phyloP scores from a whole-genome alignment of 2,797 vertebrate genomes.

The Sebastes ruberrimus region DNA sequence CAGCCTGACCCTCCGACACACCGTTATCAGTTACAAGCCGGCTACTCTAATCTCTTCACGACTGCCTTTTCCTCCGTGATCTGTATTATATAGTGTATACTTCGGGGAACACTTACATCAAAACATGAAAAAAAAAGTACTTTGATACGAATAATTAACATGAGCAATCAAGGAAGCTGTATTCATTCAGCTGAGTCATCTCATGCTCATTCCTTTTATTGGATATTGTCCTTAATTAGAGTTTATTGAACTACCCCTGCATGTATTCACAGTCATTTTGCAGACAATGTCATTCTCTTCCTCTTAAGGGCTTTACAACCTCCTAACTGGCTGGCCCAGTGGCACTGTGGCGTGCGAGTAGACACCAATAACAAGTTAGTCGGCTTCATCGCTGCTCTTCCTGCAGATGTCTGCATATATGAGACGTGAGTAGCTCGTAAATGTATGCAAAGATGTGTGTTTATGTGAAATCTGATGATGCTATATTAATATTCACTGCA shows the following conservation, averaged over 20 bases:
- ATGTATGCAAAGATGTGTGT: constrained; percentile 3
- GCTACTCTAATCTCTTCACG: constrained; percentile 7
- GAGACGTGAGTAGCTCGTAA: constrained; percentile 84
- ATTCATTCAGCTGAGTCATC: constrained; percentile 6
- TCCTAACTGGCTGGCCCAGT: constrained; percentile 90
- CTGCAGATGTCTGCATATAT: constrained; percentile 88
- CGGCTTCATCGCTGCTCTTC: constrained; percentile 94
- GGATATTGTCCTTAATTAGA: constrained; percentile 14
- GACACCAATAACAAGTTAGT: constrained; percentile 93
- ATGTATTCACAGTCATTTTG: constrained; percentile 16
- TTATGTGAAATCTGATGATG: constrained; percentile 8
- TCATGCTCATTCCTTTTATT: constrained; percentile 1
- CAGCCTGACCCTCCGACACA: background rate
- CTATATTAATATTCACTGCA: constrained; percentile 3
- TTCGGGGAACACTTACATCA: constrained; percentile 34
- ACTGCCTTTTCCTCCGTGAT: constrained; percentile 9
- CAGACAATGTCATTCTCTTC: constrained; percentile 16
- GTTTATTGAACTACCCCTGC: constrained; percentile 8
- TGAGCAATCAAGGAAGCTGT: constrained; percentile 6
- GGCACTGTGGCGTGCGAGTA: constrained; percentile 94
- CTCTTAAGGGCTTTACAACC: constrained; percentile 89
- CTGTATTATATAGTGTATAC: constrained; percentile 16
- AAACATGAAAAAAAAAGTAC: constrained; percentile 40
- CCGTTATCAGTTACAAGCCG: background rate
- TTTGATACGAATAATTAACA: constrained; percentile 47